A percentile compares a stretch with the other conserved stretches of the same genome.
phyloP scores from a whole-genome alignment of 1,140 invertebrate species.

The Trypoxylus dichotomus region DNA sequence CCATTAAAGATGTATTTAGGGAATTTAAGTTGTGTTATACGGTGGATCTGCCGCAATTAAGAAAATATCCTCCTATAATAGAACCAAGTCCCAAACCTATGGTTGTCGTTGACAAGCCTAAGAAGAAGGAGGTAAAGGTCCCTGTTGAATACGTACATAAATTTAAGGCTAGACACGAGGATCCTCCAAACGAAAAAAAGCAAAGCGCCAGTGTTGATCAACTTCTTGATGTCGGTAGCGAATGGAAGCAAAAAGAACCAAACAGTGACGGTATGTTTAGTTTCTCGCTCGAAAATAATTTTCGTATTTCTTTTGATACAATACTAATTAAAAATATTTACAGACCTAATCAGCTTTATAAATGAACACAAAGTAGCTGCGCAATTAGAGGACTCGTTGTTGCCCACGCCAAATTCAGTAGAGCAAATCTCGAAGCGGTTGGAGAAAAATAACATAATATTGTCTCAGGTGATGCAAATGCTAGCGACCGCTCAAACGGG shows the following conservation, averaged over 20 bases:
- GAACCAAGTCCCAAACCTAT: not conserved
- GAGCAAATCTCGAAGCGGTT: not conserved
- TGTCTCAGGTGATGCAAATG: not conserved
- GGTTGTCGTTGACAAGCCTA: not conserved
- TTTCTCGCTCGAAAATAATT: too few species aligned
- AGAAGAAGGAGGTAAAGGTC: not conserved
- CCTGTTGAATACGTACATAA: not conserved
- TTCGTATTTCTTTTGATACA: too few species aligned
- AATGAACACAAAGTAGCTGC: not conserved
- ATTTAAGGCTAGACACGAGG: not conserved
- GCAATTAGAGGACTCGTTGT: not conserved
- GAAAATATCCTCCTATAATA: conserved; percentile 37
- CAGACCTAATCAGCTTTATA: not conserved
- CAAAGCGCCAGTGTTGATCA: not conserved
- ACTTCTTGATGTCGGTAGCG: not conserved
- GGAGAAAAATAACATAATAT: not conserved
- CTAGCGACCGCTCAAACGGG: too few species aligned
- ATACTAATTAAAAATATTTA: not conserved
- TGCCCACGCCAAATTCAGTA: not conserved
- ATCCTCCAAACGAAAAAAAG: not conserved
- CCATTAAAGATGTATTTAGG: conserved; percentile 43
- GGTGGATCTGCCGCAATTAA: conserved; percentile 38
- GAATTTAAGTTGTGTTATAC: conserved; percentile 38
- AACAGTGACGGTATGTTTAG: not conserved
- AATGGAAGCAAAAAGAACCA: not conserved